These are phyloP conservation scores for Peromyscus aztecus DNA, from an alignment of 2,797 vertebrate genomes.

Conservation along the genomic window DNA sequence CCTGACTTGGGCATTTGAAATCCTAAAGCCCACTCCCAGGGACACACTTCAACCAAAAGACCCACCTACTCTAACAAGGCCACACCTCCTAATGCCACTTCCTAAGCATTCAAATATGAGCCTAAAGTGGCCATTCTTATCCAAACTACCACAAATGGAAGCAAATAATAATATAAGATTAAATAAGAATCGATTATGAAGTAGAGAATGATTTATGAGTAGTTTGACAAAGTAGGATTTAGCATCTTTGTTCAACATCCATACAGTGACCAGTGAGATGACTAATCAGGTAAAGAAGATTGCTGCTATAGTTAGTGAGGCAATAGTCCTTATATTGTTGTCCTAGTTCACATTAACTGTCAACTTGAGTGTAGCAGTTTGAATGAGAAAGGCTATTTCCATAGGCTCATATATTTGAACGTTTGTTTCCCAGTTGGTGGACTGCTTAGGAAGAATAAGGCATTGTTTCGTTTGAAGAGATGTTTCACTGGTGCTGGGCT, in stretches of 20 bases:
- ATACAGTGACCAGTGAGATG: neutral
- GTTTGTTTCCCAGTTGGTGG: too few relatives aligned
- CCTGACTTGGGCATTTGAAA: neutral
- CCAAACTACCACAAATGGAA: too few relatives aligned
- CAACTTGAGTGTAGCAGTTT: too few relatives aligned
- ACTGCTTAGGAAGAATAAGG: too few relatives aligned
- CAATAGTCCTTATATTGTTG: too few relatives aligned
- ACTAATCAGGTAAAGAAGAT: too few relatives aligned
- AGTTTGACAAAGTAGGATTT: neutral
- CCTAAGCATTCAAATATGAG: neutral
- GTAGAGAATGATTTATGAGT: neutral
- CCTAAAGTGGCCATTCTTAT: too few relatives aligned
- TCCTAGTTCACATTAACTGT: too few relatives aligned
- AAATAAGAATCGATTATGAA: neutral
- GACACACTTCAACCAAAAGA: neutral
- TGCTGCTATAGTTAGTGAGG: neutral
- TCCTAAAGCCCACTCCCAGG: neutral
- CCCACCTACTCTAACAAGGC: neutral
- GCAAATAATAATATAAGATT: neutral
- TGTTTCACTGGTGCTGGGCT: too few relatives aligned
- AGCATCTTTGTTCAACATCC: neutral
- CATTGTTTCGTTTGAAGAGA: too few relatives aligned
- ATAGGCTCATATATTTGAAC: too few relatives aligned
- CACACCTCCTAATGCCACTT: neutral
- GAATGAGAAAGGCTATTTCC: too few relatives aligned